Percentiles rank a stretch among this genome's conserved stretches.
These are phyloP conservation scores for Ptychobarbus kaznakovi DNA, from an alignment of 2,797 vertebrate species.

Conservation along the genomic window DNA sequence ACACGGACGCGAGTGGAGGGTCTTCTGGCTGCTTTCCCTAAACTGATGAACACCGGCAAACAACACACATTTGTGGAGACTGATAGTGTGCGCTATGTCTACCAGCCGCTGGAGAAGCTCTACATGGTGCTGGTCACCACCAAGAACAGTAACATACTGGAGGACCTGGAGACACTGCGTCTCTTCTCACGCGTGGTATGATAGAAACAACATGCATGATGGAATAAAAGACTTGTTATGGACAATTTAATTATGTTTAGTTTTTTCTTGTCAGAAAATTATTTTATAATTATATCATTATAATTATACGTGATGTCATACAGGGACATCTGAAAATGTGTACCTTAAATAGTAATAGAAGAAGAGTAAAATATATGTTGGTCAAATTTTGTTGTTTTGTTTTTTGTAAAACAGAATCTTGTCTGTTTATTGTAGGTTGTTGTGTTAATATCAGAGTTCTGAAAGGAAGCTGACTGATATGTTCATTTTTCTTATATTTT, in stretches of 20 bases:
- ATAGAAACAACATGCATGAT: neutral
- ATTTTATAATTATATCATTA: neutral
- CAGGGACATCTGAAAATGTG: neutral
- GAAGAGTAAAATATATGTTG: neutral
- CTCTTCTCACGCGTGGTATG: constrained; percentile 75
- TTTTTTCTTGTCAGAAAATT: neutral
- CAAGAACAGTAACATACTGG: constrained; percentile 75
- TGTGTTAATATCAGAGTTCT: neutral
- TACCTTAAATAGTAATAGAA: neutral
- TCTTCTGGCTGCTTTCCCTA: constrained; percentile 94
- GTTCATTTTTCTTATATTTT: neutral
- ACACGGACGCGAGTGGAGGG: constrained; percentile 95
- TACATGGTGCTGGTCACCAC: constrained; percentile 99
- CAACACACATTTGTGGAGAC: constrained; percentile 99
- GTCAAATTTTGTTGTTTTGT: neutral
- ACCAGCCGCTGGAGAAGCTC: constrained; percentile 97
- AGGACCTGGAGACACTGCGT: constrained; percentile 85
- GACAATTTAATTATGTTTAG: neutral
- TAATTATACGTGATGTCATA: neutral
- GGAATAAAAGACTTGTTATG: neutral
- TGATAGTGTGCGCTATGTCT: constrained; percentile 97
- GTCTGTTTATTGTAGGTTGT: neutral
- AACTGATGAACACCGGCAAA: constrained; percentile 98
- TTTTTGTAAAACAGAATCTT: neutral
- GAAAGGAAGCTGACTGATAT: neutral